Base-by-base conservation (phyloP, 1,140 invertebrate species). In the Chironomus striatipennis region DNA sequence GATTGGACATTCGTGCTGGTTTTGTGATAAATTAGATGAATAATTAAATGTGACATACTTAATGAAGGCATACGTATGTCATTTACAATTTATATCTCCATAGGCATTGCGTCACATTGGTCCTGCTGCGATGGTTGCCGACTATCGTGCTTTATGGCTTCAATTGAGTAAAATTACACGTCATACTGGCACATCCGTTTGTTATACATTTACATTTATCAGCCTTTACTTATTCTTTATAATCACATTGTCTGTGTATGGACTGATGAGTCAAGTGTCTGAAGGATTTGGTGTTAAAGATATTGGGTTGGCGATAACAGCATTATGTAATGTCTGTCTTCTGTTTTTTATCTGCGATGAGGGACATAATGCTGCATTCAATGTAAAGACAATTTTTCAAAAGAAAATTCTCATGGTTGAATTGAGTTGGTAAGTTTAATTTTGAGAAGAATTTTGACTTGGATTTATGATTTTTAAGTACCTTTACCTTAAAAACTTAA, bases 401-500 rank as follows among this genome's bases (percentile, higher is more conserved):
- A 90, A 90, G 80, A 89, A 89, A 76, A 80, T 90, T 1, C 76
- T 90, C 6, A 86, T 89, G 82, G 87, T 90, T 0, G 88, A 90
- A 78, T 78, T 89, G 0, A 88, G 88, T 1, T 89, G 88, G 88
- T 47, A 7, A 47, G 43, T 47, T 9, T 1, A 34, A 34, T 34
- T 5, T 5, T 2, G 24, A 34, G 24, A n/a, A n/a, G n/a, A n/a
- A n/a, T n/a, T 5, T 43, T 43, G 42, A 43, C 5, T 10, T 43
- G 42, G 10, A 43, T 43, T 43, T 5, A 43, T 43, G 42, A 43
- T 43, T n/a, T n/a, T n/a, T n/a, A n/a, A 43, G 42, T 7, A 43
- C 42, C 5, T 43, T 7, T 43, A 43, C 42, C 5, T 43, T n/a
- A n/a, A n/a, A n/a, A n/a, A n/a, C n/a, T n/a, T n/a, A n/a, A n/a